phyloP scores from a whole-genome alignment of 2,113 vertebrate genomes.

The Forbesichthys papilliferus region DNA sequence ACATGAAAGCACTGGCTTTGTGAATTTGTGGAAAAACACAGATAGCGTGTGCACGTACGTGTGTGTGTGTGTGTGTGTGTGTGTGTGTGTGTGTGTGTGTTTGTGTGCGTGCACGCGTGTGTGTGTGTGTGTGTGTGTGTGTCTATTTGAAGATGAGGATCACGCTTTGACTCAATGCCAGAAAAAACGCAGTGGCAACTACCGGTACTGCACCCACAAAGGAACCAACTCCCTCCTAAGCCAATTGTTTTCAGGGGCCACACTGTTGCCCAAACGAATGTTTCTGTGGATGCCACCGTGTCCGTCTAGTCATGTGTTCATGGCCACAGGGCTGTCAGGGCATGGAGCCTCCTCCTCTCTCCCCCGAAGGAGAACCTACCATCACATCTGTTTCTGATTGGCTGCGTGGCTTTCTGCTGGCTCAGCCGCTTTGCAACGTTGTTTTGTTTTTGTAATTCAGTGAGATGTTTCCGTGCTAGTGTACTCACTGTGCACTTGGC shows the following conservation, averaged over 20 bases:
- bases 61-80: conserved; percentile 8
- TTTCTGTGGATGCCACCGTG: too few species aligned
- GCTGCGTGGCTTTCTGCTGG: conserved; percentile 44
- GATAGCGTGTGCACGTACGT: conserved; percentile 16
- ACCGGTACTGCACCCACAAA: too few species aligned
- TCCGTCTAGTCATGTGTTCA: too few species aligned
- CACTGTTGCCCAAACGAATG: too few species aligned
- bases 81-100: neutral
- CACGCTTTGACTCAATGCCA: too few species aligned
- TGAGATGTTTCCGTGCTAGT: conserved; percentile 43
- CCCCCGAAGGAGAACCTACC: neutral
- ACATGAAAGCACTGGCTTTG: conserved; percentile 65
- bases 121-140: neutral
- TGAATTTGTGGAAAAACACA: conserved; percentile 54
- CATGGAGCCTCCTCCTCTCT: neutral
- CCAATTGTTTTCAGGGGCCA: too few species aligned
- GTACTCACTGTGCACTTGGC: conserved; percentile 31
- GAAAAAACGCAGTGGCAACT: too few species aligned
- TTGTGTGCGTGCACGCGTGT: too few species aligned
- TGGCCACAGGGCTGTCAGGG: conserved; percentile 18
- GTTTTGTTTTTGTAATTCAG: conserved; percentile 57
- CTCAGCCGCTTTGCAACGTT: conserved; percentile 48
- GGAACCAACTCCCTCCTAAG: too few species aligned
- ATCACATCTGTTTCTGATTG: conserved; percentile 59
- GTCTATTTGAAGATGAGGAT: conserved; percentile 21